These are phyloP conservation scores for Salarias fasciatus DNA, from an alignment of 2,797 vertebrate genomes.

Conservation along the genomic window DNA sequence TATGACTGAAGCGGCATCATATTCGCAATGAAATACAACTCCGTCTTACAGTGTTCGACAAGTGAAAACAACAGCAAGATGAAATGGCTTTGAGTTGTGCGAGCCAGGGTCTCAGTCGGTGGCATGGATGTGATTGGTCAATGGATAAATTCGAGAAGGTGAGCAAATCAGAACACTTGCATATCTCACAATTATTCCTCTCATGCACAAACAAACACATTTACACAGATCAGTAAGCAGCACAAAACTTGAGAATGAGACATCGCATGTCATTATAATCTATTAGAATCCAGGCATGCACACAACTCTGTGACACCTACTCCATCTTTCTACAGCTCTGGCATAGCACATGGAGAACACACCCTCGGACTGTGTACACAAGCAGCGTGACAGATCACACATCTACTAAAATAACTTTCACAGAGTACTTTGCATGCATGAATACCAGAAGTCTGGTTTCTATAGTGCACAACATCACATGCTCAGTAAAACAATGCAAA, in stretches of 20 bases:
- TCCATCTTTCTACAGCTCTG: constrained; percentile 47
- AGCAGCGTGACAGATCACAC: constrained; percentile 52
- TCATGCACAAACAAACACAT: constrained; percentile 20
- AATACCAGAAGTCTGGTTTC: constrained; percentile 46
- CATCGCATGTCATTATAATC: constrained; percentile 27
- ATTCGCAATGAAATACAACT: constrained; percentile 35
- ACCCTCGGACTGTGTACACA: constrained; percentile 45
- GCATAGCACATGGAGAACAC: constrained; percentile 51
- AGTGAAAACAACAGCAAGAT: constrained; percentile 7
- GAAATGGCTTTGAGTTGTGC: constrained; percentile 41
- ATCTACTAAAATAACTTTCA: constrained; percentile 51
- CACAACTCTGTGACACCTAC: constrained; percentile 47
- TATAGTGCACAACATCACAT: too few species aligned
- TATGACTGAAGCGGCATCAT: constrained; percentile 21
- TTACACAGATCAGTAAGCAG: constrained; percentile 21
- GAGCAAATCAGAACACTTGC: constrained; percentile 32
- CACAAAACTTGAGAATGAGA: constrained; percentile 33
- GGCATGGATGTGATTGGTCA: constrained; percentile 39
- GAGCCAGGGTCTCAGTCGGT: constrained; percentile 20
- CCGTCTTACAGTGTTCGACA: constrained; percentile 27
- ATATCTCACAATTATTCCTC: constrained; percentile 12
- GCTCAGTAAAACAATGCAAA: constrained; percentile 2
- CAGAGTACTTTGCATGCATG: constrained; percentile 59
- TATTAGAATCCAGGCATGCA: constrained; percentile 42
- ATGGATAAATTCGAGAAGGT: constrained; percentile 48